Percentiles rank a stretch among this genome's conserved stretches.
These are phyloP conservation scores for Melikaiella ostensackeni DNA, from an alignment of 2,888 invertebrate species.

Conservation along the genomic window DNA sequence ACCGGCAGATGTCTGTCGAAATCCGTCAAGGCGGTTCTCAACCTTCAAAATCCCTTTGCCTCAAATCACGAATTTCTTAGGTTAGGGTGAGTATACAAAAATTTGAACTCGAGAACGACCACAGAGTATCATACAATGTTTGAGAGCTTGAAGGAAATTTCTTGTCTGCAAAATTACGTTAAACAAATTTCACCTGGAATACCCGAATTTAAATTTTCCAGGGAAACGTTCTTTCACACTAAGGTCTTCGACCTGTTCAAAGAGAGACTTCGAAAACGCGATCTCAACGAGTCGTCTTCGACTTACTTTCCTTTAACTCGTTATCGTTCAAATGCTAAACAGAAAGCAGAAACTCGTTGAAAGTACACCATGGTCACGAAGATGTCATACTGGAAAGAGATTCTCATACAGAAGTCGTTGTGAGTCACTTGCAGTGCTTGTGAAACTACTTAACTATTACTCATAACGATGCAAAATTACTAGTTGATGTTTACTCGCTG, in stretches of 20 bases:
- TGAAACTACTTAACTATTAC: conserved; percentile 25
- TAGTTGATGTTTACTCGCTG: not conserved
- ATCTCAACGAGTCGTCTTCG: conserved; percentile 21
- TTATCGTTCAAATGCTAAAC: conserved; percentile 45
- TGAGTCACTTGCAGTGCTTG: conserved; percentile 24
- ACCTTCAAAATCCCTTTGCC: conserved; percentile 32
- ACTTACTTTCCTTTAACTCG: conserved; percentile 51
- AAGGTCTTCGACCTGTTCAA: not conserved
- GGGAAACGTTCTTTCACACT: not conserved
- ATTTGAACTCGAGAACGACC: not conserved
- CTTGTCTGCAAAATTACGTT: too few relatives aligned
- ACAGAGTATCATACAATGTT: too few relatives aligned
- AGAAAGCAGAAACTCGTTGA: not conserved
- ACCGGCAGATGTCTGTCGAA: conserved; percentile 55
- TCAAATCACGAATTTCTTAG: not conserved
- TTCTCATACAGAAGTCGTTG: not conserved
- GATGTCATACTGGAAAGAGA: not conserved
- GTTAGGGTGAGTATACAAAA: not conserved
- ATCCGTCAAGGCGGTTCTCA: conserved; percentile 53
- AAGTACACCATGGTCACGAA: not conserved
- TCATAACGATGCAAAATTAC: conserved; percentile 16
- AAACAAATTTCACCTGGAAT: not conserved
- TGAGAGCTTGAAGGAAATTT: too few relatives aligned
- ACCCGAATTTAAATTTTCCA: not conserved
- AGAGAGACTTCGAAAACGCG: conserved; percentile 12